Evolutionary conservation across 2,888 invertebrate genomes (phyloP).

Genomic region (Abscondita cerata): DNA sequence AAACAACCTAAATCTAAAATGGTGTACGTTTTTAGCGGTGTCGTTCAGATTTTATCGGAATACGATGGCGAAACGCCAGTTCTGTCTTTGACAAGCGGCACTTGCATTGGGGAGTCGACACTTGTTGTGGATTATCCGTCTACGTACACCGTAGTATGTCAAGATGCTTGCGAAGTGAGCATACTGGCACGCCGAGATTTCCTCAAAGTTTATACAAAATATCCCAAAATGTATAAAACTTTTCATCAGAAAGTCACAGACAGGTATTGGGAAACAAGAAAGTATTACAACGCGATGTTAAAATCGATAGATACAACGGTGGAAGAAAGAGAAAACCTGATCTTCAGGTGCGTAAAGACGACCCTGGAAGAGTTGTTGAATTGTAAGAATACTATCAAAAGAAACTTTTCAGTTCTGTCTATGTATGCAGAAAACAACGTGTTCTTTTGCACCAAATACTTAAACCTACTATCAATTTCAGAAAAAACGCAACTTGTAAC

Average conservation of each 20-base stretch:
- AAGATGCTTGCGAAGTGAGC: constrained; percentile 40
- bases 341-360: constrained; percentile 30
- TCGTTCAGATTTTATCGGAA: constrained; percentile 43
- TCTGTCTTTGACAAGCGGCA: constrained; percentile 41
- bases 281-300: constrained; percentile 7
- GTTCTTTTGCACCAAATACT: constrained; percentile 36
- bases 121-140: constrained; percentile 35
- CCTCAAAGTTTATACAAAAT: constrained; percentile 29
- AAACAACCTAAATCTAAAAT: constrained; percentile 33
- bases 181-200: constrained; percentile 36
- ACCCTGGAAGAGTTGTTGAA: constrained; percentile 22
- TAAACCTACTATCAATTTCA: constrained; percentile 41
- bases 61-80: constrained; percentile 45
- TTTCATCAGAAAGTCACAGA: constrained; percentile 22
- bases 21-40: constrained; percentile 42
- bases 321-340: constrained; percentile 14
- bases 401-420: background rate
- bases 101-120: constrained; percentile 39
- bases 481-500: constrained; percentile 42
- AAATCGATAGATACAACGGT: constrained; percentile 4
- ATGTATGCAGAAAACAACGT: constrained; percentile 18
- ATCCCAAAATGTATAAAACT: constrained; percentile 33
- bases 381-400: background rate
- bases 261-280: constrained; percentile 27
- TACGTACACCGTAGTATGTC: constrained; percentile 40